Conservation (phyloP, 2,888 invertebrate genomes). For the Lottia gigantea region DNA sequence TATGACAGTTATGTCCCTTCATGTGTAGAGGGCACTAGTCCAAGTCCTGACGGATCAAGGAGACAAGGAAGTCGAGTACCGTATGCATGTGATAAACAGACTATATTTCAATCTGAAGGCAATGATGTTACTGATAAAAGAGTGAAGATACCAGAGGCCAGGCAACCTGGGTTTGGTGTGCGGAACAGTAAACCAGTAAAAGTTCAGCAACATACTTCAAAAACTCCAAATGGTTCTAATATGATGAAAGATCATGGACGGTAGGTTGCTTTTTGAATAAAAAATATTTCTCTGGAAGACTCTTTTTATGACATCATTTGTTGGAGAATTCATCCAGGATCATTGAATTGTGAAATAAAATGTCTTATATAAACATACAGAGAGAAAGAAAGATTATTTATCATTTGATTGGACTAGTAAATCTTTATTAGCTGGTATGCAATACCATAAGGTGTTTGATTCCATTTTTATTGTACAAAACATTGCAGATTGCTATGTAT, state of each 20-base stretch:
- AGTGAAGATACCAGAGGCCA: constrained; percentile 51
- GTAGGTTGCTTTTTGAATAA: constrained; percentile 23
- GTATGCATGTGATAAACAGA: constrained; percentile 42
- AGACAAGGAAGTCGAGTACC: constrained; percentile 32
- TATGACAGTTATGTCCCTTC: constrained; percentile 72
- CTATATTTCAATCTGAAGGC: constrained; percentile 48
- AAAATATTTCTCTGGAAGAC: not conserved
- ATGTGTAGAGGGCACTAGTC: constrained; percentile 49
- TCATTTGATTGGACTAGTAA: too few relatives aligned
- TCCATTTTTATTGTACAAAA: too few relatives aligned
- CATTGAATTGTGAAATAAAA: too few relatives aligned
- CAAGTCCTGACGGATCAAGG: not conserved
- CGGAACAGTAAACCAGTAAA: constrained; percentile 43
- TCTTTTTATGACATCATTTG: too few relatives aligned
- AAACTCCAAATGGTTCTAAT: constrained; percentile 30
- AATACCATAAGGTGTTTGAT: too few relatives aligned
- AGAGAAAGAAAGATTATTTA: too few relatives aligned
- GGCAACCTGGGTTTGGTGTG: constrained; percentile 51
- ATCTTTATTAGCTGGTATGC: too few relatives aligned
- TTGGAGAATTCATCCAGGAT: too few relatives aligned
- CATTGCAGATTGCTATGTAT: too few relatives aligned
- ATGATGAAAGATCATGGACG: constrained; percentile 36
- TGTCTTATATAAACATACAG: too few relatives aligned
- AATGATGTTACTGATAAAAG: constrained; percentile 51
- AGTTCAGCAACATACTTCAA: constrained; percentile 24